Evolutionary conservation across 2,888 invertebrate species (phyloP).

Genomic region (Andrena praecox): DNA sequence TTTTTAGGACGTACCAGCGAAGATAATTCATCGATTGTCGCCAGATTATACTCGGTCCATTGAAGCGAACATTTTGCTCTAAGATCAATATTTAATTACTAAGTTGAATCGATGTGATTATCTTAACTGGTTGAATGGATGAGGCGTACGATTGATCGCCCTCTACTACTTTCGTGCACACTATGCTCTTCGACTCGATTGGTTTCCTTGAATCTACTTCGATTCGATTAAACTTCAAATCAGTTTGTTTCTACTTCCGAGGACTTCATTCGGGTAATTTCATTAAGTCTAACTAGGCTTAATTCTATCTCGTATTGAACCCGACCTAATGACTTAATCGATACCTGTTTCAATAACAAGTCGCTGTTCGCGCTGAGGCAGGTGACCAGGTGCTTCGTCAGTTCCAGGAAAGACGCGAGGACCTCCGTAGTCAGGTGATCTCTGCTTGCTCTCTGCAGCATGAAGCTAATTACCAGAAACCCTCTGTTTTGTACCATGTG

Average conservation of each 20-base stretch:
- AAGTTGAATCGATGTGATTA: constrained; percentile 19
- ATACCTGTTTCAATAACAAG: constrained; percentile 95
- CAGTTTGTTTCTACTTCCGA: constrained; percentile 14
- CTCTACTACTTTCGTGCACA: constrained; percentile 51
- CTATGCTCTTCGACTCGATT: constrained; percentile 21
- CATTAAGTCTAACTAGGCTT: constrained; percentile 10
- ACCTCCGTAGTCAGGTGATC: constrained; percentile 98
- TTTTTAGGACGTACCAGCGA: background rate
- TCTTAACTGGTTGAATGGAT: constrained; percentile 8
- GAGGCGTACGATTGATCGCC: background rate
- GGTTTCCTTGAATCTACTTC: constrained; percentile 33
- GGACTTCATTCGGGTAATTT: constrained; percentile 5
- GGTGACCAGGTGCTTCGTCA: constrained; percentile 97
- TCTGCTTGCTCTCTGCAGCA: constrained; percentile 96
- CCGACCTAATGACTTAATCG: constrained; percentile 54
- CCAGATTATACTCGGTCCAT: background rate
- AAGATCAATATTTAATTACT: background rate
- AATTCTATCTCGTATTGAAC: constrained; percentile 37
- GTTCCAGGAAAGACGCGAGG: constrained; percentile 94
- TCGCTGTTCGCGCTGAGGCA: constrained; percentile 97
- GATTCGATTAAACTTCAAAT: background rate
- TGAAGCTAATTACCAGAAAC: constrained; percentile 98
- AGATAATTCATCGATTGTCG: constrained; percentile 30
- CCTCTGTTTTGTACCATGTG: constrained; percentile 99
- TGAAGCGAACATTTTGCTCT: background rate